These are phyloP conservation scores for Amphilophus citrinellus DNA, from an alignment of 2,113 vertebrate genomes.

Conservation along the genomic window DNA sequence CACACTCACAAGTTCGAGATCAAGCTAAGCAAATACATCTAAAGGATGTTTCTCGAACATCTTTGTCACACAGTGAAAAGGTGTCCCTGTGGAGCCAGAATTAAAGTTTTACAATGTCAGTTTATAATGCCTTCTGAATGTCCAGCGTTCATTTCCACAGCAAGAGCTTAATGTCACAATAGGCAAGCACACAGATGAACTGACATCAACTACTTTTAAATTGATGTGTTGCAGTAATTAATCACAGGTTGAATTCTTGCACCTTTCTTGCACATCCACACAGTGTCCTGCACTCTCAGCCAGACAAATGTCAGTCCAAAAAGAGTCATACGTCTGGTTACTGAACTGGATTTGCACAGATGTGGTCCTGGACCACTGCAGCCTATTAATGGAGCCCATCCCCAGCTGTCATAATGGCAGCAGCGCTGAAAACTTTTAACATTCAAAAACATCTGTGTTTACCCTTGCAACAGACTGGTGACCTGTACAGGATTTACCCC, in stretches of 20 bases:
- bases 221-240: background rate
- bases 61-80: background rate
- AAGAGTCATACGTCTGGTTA: background rate
- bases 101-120: background rate
- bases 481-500: background rate
- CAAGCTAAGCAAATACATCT: background rate
- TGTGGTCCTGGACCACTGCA: background rate
- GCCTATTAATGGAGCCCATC: too few relatives aligned
- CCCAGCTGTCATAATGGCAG: too few relatives aligned
- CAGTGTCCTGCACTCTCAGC: background rate
- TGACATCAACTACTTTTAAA: background rate
- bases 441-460: background rate
- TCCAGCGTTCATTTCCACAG: background rate
- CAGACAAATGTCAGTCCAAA: background rate
- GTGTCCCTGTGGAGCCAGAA: background rate
- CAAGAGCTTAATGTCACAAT: background rate
- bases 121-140: background rate
- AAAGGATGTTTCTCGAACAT: background rate
- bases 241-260: background rate
- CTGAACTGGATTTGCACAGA: background rate
- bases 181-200: background rate
- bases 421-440: background rate
- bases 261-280: background rate
- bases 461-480: background rate
- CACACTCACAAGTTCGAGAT: background rate